phyloP scores from a whole-genome alignment of 2,797 vertebrate species.

The Meriones psammophilus region DNA sequence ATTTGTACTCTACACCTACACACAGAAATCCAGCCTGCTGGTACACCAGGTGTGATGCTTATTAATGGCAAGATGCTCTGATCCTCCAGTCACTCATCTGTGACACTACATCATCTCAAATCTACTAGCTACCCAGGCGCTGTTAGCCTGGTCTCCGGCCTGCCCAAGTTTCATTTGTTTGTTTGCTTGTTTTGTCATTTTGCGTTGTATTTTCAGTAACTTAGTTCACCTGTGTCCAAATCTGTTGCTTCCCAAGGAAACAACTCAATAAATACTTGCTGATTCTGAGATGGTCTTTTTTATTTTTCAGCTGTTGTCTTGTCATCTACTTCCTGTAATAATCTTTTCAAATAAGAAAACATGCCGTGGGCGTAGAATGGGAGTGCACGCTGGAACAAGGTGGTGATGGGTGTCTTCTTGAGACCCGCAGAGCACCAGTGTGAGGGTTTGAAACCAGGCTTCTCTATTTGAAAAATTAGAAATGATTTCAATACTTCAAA shows the following conservation, averaged over 20 bases:
- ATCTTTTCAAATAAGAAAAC: not conserved
- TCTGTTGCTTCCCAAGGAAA: not conserved
- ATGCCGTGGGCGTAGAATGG: not conserved
- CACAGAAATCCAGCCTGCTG: not conserved
- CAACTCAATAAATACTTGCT: not conserved
- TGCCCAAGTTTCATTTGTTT: not conserved
- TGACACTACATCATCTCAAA: not conserved
- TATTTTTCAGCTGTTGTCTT: not conserved
- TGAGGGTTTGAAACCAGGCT: not conserved
- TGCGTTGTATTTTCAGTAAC: not conserved
- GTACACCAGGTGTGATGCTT: not conserved
- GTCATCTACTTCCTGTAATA: not conserved
- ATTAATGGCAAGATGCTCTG: not conserved
- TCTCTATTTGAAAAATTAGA: not conserved
- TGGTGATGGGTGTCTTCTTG: not conserved
- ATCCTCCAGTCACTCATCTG: not conserved
- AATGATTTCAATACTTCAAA: constrained; percentile 29
- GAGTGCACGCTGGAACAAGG: not conserved
- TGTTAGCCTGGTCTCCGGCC: not conserved
- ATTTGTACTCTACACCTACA: not conserved
- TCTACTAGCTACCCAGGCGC: too few species aligned
- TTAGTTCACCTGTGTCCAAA: not conserved
- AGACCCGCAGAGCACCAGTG: not conserved
- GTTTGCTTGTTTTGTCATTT: not conserved
- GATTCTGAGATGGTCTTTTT: not conserved